A percentile compares a stretch with the other conserved stretches of the same genome.
Evolutionary conservation across 2,113 vertebrate genomes (phyloP).

Genomic region (Oncorhynchus nerka): DNA sequence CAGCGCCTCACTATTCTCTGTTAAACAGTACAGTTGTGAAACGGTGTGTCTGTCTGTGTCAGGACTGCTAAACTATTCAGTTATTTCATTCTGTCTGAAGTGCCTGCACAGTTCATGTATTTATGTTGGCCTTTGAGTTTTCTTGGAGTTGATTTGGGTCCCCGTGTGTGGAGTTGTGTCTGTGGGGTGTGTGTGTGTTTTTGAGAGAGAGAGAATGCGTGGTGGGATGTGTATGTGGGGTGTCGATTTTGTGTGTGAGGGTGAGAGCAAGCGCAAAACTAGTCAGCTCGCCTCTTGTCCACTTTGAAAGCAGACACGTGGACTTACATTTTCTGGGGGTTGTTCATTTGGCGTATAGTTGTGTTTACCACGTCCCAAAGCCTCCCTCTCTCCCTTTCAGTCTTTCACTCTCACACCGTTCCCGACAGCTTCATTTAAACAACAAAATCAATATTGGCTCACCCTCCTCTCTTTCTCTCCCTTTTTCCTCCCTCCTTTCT

Average conservation of each 20-base stretch:
- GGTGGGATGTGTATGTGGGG: not conserved
- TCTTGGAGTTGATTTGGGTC: not conserved
- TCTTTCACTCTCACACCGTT: constrained; percentile 1
- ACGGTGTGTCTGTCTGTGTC: not conserved
- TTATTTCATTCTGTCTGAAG: not conserved
- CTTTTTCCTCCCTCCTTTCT: constrained; percentile 23
- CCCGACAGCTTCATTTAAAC: constrained; percentile 48
- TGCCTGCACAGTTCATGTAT: not conserved
- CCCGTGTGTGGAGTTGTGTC: constrained; percentile 22
- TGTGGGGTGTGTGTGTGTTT: not conserved
- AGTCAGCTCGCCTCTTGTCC: no score
- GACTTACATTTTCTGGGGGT: constrained; percentile 1
- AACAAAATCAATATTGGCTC: constrained; percentile 49
- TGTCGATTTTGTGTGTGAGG: no score
- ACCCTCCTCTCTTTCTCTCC: not conserved
- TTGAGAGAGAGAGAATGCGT: not conserved
- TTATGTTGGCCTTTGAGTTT: not conserved
- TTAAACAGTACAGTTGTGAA: not conserved
- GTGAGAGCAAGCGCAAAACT: no score
- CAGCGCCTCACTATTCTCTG: no score
- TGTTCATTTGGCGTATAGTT: no score
- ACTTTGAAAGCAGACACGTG: not conserved
- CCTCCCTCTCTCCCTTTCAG: not conserved
- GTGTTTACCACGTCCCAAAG: constrained; percentile 35
- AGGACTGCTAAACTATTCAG: not conserved